Evolutionary conservation across 2,888 invertebrate genomes (phyloP).

Genomic region (Apoda limacodes): DNA sequence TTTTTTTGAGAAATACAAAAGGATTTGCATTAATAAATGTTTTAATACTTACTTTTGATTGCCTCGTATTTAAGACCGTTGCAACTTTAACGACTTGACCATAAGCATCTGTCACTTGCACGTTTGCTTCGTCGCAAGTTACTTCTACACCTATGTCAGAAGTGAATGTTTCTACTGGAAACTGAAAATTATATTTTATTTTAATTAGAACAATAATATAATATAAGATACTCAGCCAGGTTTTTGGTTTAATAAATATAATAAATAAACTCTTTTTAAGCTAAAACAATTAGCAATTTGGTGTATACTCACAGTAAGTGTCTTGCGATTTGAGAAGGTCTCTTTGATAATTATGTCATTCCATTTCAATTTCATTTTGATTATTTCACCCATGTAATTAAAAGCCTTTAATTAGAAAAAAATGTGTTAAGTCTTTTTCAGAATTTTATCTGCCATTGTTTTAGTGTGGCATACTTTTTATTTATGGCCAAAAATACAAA

Average conservation of each 20-base stretch:
- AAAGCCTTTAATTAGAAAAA: conserved; percentile 34
- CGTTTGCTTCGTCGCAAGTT: conserved; percentile 28
- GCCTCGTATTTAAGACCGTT: conserved; percentile 28
- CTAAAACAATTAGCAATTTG: too few relatives aligned
- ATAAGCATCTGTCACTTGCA: conserved; percentile 26
- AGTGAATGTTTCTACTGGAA: conserved; percentile 37
- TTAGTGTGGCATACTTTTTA: too few relatives aligned
- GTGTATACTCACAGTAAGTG: conserved; percentile 32
- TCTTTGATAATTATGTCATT: conserved; percentile 29
- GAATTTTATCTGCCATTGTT: too few relatives aligned
- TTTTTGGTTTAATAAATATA: too few relatives aligned
- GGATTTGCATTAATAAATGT: too few relatives aligned
- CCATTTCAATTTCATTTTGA: conserved; percentile 36
- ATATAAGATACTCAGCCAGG: too few relatives aligned
- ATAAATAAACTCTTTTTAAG: too few relatives aligned
- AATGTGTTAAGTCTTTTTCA: too few relatives aligned
- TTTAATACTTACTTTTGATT: conserved; percentile 34
- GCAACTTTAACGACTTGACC: conserved; percentile 21
- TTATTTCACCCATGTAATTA: conserved; percentile 33
- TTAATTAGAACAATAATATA: too few relatives aligned
- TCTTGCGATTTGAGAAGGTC: conserved; percentile 24
- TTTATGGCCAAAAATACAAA: too few relatives aligned
- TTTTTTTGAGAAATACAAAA: too few relatives aligned
- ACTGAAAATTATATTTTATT: conserved; percentile 30
- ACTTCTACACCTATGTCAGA: conserved; percentile 32